Conservation (phyloP, 2,797 vertebrate species). For the Cheirogaleus major region DNA sequence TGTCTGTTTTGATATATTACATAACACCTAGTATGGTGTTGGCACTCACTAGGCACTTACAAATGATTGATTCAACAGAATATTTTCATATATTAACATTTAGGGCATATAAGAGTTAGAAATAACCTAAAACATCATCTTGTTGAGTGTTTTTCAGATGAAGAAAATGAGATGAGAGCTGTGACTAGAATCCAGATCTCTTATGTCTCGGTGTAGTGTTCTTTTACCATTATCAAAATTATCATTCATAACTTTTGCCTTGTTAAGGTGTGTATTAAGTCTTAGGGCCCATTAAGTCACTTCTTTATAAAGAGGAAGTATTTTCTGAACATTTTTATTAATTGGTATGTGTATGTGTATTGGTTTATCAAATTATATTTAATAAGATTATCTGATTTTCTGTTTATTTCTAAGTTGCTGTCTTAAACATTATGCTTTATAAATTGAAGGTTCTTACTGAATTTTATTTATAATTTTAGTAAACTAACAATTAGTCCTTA, state of each 20-base stretch:
- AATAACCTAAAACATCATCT: not conserved
- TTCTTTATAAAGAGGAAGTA: not conserved
- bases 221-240: slow-evolving; percentile 20
- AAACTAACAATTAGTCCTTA: not conserved
- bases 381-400: not conserved
- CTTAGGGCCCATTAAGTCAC: not conserved
- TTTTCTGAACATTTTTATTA: not conserved
- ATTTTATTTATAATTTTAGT: slow-evolving; percentile 41
- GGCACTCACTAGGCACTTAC: not conserved
- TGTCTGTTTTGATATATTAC: not conserved
- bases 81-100: not conserved
- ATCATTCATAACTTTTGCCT: not conserved
- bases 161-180: slow-evolving; percentile 6
- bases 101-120: not conserved
- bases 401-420: slow-evolving; percentile 45
- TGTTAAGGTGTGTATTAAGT: not conserved
- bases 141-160: not conserved
- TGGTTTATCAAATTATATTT: slow-evolving; percentile 37
- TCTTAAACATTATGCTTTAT: slow-evolving; percentile 15
- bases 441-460: not conserved
- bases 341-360: not conserved
- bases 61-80: not conserved
- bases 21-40: not conserved
- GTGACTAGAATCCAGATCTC: not conserved
- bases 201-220: not conserved